Conservation (phyloP, 2,797 vertebrate genomes). For the Erethizon dorsatum region DNA sequence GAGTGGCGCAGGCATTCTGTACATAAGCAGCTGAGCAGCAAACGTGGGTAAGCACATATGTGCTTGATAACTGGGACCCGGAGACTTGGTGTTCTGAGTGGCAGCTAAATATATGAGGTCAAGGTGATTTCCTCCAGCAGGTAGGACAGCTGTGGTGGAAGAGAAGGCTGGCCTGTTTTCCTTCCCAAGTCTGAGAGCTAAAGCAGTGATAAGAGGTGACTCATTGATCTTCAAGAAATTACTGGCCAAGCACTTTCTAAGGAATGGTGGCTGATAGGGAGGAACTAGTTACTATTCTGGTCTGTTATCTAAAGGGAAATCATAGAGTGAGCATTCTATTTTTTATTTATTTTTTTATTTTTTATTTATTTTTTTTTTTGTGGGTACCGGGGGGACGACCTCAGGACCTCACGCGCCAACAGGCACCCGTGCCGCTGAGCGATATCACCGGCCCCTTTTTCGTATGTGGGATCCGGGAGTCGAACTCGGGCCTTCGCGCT, state of each 20-base stretch:
- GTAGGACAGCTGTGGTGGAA: slow-evolving; percentile 17
- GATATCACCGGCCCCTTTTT: no score
- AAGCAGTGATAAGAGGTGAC: slow-evolving; percentile 69
- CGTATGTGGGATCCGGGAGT: no score
- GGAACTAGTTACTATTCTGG: slow-evolving; percentile 77
- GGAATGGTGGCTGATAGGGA: slow-evolving; percentile 77
- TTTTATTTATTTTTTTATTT: no score
- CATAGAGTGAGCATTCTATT: slow-evolving; percentile 61
- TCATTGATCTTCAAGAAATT: slow-evolving; percentile 67
- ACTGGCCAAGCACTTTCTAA: slow-evolving; percentile 78
- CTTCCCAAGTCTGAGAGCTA: slow-evolving; percentile 40
- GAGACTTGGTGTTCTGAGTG: slow-evolving; percentile 19
- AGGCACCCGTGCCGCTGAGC: no score
- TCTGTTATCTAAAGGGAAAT: slow-evolving; percentile 78
- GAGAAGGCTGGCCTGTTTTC: slow-evolving; percentile 62
- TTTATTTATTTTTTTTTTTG: no score
- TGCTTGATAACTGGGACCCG: slow-evolving; percentile 44
- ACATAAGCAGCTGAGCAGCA: not conserved
- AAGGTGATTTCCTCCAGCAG: slow-evolving; percentile 68
- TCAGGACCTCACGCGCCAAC: no score
- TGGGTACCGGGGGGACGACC: no score
- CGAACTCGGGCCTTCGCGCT: no score
- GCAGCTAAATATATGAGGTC: slow-evolving; percentile 52
- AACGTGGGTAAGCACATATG: not conserved
- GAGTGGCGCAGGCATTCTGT: not conserved